A percentile compares a stretch with the other conserved stretches of the same genome.
Evolutionary conservation across 2,888 invertebrate genomes (phyloP).

Genomic region (Sarcophaga subvicina): DNA sequence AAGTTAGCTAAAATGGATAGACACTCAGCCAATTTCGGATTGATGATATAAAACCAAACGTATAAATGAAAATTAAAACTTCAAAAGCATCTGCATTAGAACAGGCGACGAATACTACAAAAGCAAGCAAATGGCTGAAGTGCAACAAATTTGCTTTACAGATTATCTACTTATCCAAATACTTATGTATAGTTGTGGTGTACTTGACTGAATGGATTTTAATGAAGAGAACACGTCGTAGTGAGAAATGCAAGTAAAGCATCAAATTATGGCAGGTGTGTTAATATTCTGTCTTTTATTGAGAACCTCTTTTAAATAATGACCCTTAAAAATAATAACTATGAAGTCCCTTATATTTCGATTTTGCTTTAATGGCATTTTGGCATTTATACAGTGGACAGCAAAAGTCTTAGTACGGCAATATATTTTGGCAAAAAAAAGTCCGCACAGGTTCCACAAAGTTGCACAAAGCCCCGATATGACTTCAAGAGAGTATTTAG

Average conservation of each 20-base stretch:
- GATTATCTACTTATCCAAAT: slow-evolving; percentile 39
- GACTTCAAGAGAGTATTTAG: no score
- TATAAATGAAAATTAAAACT: not conserved
- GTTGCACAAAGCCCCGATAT: no score
- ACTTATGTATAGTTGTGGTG: not conserved
- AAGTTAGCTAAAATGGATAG: not conserved
- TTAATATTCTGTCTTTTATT: slow-evolving; percentile 4
- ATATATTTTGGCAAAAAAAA: no score
- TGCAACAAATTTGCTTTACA: slow-evolving; percentile 64
- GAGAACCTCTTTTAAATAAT: no score
- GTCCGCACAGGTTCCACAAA: no score
- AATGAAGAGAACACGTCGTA: no score
- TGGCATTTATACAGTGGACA: no score
- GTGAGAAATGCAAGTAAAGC: not conserved
- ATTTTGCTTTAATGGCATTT: no score
- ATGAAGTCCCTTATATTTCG: slow-evolving; percentile 18
- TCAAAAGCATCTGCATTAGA: not conserved
- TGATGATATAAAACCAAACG: not conserved
- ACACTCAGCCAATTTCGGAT: not conserved
- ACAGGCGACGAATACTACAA: not conserved
- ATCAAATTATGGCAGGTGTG: slow-evolving; percentile 39
- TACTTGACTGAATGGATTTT: not conserved
- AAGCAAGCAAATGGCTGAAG: slow-evolving; percentile 56
- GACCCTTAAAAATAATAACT: not conserved
- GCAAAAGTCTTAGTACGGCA: no score